These are phyloP conservation scores for Peromyscus maniculatus DNA, from an alignment of 2,113 vertebrate species.

Conservation along the genomic window DNA sequence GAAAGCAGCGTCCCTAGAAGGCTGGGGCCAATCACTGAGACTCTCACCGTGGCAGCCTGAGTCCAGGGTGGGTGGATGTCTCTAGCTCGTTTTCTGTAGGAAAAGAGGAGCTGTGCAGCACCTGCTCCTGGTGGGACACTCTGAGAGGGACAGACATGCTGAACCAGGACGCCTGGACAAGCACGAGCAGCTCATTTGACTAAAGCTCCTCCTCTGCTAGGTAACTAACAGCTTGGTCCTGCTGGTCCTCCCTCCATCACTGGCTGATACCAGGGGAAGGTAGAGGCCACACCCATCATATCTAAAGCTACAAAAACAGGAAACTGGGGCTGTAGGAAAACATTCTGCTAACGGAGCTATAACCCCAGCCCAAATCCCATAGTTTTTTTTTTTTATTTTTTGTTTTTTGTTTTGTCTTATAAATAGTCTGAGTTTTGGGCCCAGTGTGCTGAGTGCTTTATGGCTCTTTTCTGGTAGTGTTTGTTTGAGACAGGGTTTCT, in stretches of 20 bases:
- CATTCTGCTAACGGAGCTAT: background rate
- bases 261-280: no score
- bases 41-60: background rate
- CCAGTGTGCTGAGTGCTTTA: background rate
- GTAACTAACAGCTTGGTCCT: background rate
- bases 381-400: no score
- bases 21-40: background rate
- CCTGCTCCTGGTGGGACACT: background rate
- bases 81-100: background rate
- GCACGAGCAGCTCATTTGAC: background rate
- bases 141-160: background rate
- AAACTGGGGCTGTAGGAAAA: background rate
- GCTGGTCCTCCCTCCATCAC: background rate
- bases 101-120: background rate
- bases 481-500: background rate
- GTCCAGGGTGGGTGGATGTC: no score
- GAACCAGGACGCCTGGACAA: background rate
- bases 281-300: background rate
- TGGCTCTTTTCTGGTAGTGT: background rate
- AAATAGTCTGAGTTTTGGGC: background rate
- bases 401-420: background rate
- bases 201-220: background rate
- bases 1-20: background rate
- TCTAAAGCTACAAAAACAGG: background rate
- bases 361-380: no score